Conservation (phyloP, 2,797 vertebrate genomes). For the Megaceryle alcyon region DNA sequence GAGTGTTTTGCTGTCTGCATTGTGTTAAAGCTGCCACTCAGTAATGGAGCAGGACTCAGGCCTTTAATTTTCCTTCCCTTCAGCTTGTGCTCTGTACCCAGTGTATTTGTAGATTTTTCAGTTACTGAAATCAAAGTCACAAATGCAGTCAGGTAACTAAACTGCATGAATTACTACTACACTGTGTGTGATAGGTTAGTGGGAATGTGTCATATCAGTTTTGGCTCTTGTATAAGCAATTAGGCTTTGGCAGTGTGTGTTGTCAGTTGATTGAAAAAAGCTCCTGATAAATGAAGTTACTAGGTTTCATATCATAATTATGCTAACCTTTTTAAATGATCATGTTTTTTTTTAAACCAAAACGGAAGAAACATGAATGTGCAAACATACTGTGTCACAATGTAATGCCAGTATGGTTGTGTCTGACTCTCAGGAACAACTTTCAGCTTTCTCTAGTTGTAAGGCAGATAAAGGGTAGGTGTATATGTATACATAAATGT, state of each 20-base stretch:
- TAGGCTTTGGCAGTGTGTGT: not conserved
- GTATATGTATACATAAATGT: not conserved
- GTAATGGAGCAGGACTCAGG: not conserved
- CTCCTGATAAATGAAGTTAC: not conserved
- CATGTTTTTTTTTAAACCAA: not conserved
- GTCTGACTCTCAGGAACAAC: not conserved
- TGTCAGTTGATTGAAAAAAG: slow-evolving; percentile 42
- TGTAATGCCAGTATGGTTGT: not conserved
- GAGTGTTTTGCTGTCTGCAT: not conserved
- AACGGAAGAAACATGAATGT: not conserved
- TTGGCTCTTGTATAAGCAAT: slow-evolving; percentile 1
- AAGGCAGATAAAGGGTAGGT: not conserved
- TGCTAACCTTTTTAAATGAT: not conserved
- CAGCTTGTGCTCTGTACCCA: not conserved
- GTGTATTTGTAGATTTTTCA: not conserved
- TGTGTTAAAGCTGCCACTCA: not conserved
- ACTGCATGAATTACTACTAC: not conserved
- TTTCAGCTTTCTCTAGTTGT: not conserved
- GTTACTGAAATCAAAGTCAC: not conserved
- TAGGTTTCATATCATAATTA: slow-evolving; percentile 31
- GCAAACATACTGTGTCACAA: not conserved
- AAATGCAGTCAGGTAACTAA: not conserved
- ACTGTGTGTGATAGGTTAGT: not conserved
- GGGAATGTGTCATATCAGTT: not conserved
- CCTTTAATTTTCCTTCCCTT: not conserved